phyloP scores from a whole-genome alignment of 2,113 vertebrate genomes.

The Ovis canadensis region DNA sequence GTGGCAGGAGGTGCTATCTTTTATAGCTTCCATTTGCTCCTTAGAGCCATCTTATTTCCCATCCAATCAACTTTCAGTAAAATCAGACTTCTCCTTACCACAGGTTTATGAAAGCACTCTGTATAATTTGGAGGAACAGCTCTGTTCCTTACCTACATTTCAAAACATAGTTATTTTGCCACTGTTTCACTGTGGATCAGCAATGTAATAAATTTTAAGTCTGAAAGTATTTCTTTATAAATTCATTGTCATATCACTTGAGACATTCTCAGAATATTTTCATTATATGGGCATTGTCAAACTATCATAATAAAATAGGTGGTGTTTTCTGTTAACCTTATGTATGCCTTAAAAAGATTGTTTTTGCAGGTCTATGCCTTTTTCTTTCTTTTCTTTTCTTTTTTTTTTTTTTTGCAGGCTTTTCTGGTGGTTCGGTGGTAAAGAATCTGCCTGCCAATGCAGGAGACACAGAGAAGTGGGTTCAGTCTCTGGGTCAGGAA shows the following conservation, averaged over 20 bases:
- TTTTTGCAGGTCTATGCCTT: not conserved
- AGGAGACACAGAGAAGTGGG: not conserved
- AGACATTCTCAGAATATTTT: not conserved
- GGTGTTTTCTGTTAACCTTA: not conserved
- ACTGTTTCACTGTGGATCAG: not conserved
- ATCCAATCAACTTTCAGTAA: not conserved
- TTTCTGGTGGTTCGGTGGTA: not conserved
- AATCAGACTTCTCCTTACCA: not conserved
- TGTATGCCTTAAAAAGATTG: not conserved
- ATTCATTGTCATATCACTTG: not conserved
- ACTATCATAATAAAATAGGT: not conserved
- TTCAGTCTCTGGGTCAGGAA: not conserved
- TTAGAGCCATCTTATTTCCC: not conserved
- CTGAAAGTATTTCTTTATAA: not conserved
- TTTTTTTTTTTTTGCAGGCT: not conserved
- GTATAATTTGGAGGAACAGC: not conserved
- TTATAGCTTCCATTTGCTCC: not conserved
- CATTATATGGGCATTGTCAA: not conserved
- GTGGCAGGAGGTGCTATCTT: not conserved
- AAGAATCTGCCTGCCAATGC: not conserved
- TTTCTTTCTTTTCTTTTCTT: not conserved
- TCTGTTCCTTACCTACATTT: not conserved
- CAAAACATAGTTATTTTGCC: not conserved
- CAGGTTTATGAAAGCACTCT: not conserved
- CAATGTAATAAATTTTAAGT: not conserved